phyloP scores from a whole-genome alignment of 1,140 invertebrate species.

The Harlomillsia oculata region DNA sequence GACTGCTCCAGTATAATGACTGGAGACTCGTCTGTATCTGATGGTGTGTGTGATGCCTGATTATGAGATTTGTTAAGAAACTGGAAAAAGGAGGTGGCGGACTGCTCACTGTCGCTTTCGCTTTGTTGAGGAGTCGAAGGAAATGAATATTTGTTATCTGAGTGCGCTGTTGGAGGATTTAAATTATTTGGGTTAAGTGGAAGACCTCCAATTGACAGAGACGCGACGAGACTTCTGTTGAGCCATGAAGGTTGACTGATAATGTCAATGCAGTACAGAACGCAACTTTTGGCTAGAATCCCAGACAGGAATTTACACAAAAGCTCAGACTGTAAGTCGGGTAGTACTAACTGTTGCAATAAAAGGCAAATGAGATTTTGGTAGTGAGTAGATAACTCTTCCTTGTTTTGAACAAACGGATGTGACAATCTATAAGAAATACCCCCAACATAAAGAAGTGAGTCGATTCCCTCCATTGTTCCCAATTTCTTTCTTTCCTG shows the following conservation, averaged over 20 bases:
- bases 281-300: conserved; percentile 29
- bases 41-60: neutral
- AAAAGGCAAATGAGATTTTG: conserved; percentile 18
- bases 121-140: too few relatives aligned
- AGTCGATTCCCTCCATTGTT: too few relatives aligned
- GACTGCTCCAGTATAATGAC: too few relatives aligned
- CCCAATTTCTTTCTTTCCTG: neutral
- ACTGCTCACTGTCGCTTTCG: too few relatives aligned
- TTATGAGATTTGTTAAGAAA: neutral
- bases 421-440: conserved; percentile 24
- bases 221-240: conserved; percentile 19
- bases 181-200: neutral
- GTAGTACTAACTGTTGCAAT: conserved; percentile 25
- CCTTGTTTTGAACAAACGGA: conserved; percentile 14
- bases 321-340: conserved; percentile 26
- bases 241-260: conserved; percentile 30
- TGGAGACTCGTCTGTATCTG: too few relatives aligned
- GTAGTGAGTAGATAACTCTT: conserved; percentile 24
- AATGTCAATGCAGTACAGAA: conserved; percentile 30
- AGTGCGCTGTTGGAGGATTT: neutral
- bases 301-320: conserved; percentile 29
- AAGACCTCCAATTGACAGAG: conserved; percentile 18
- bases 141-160: too few relatives aligned
- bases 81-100: neutral
- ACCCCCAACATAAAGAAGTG: too few relatives aligned